Evolutionary conservation across 1,140 invertebrate genomes (phyloP).

Genomic region (Papilio helenus): DNA sequence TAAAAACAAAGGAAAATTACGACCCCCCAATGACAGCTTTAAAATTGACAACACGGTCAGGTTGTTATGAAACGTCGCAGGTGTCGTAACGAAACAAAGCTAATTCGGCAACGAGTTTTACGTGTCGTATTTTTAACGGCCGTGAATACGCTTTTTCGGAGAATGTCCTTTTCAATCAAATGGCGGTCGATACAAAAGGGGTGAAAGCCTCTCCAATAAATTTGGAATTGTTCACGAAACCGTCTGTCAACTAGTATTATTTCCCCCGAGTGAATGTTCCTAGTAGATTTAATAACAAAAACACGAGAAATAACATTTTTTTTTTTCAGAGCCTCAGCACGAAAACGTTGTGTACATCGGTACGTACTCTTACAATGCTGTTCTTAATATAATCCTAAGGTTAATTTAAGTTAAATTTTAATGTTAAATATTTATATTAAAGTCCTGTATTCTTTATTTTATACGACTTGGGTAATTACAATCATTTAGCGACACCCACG

Average conservation of each 20-base stretch:
- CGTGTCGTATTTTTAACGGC: not conserved
- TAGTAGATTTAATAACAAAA: not conserved
- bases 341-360: constrained; percentile 17
- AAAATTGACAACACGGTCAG: not conserved
- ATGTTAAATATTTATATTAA: too few relatives aligned
- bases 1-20: not conserved
- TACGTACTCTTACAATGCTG: not conserved
- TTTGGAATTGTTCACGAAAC: not conserved
- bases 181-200: constrained; percentile 7
- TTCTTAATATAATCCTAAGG: not conserved
- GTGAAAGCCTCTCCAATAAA: constrained; percentile 1
- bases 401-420: too few relatives aligned
- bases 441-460: too few relatives aligned
- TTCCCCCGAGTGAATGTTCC: constrained; percentile 1
- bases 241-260: not conserved
- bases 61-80: not conserved
- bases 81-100: constrained; percentile 9
- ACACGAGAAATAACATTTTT: not conserved
- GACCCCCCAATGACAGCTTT: not conserved
- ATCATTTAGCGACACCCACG: not conserved
- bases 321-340: not conserved
- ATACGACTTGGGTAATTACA: not conserved
- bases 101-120: not conserved
- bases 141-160: constrained; percentile 12
- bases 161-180: constrained; percentile 14